These are phyloP conservation scores for Actinostola sp. DNA, from an alignment of 92 coral and sea anemone genomes.

Conservation along the genomic window DNA sequence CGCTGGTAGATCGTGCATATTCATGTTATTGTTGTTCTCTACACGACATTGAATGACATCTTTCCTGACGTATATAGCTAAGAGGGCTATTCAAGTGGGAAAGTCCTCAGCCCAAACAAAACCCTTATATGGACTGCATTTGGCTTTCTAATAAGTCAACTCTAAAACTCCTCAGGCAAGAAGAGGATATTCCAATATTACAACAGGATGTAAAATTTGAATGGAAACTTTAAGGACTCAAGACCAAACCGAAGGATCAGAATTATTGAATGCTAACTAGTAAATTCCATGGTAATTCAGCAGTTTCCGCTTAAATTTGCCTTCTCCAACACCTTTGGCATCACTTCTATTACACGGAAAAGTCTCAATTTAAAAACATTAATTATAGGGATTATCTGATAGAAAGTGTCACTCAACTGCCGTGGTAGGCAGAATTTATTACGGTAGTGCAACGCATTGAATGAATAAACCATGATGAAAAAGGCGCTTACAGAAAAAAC, in stretches of 20 bases:
- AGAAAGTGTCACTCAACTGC: not conserved
- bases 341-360: not conserved
- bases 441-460: not conserved
- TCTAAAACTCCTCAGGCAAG: conserved; percentile 1
- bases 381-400: not conserved
- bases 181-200: not conserved
- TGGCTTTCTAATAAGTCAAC: not conserved
- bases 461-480: too few relatives aligned
- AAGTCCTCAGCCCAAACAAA: conserved; percentile 24
- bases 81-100: conserved; percentile 10
- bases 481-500: too few relatives aligned
- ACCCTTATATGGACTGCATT: conserved; percentile 18
- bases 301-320: conserved; percentile 2
- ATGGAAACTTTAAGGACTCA: too few relatives aligned
- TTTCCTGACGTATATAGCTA: conserved; percentile 8
- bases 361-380: too few relatives aligned
- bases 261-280: not conserved
- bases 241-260: not conserved
- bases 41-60: conserved; percentile 26
- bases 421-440: not conserved
- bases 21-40: conserved; percentile 22
- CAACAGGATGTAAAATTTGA: not conserved
- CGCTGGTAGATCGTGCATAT: conserved; percentile 12
- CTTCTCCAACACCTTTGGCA: not conserved
- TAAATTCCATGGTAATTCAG: too few relatives aligned